phyloP scores from a whole-genome alignment of 2,797 vertebrate genomes.

The Hippoglossus hippoglossus region DNA sequence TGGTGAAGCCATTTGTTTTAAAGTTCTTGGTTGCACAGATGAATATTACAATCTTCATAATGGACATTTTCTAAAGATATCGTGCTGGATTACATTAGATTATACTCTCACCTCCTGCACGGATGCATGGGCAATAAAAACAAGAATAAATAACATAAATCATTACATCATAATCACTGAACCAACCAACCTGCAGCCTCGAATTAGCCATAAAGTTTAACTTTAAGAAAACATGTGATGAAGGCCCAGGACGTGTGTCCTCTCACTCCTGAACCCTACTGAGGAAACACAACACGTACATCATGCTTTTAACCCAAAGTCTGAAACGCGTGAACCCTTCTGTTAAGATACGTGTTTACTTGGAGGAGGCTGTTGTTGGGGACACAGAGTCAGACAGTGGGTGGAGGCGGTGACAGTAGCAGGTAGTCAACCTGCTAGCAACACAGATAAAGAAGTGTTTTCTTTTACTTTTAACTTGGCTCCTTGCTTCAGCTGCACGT shows the following conservation, averaged over 20 bases:
- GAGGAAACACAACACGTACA: too few species aligned
- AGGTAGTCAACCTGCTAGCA: slow-evolving; percentile 63
- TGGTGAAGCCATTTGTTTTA: too few species aligned
- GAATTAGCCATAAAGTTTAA: neutral
- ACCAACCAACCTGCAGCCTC: too few species aligned
- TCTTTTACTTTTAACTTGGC: neutral
- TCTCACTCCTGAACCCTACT: neutral
- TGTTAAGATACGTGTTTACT: neutral
- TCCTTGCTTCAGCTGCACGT: neutral
- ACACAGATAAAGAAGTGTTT: slow-evolving; percentile 6
- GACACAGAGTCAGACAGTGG: slow-evolving; percentile 7
- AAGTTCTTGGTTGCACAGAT: too few species aligned
- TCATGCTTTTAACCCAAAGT: too few species aligned
- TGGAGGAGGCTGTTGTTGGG: neutral
- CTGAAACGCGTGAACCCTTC: too few species aligned
- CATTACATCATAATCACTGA: neutral
- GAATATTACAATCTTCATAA: too few species aligned
- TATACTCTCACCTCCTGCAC: neutral
- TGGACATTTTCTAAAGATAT: neutral
- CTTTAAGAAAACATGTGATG: neutral
- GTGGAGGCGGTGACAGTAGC: slow-evolving; percentile 45
- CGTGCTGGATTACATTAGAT: neutral
- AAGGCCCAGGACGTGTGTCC: neutral
- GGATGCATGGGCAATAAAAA: neutral
- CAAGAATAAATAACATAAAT: neutral